Percentiles rank a stretch among this genome's conserved stretches.
Evolutionary conservation across 30 jellyfish, hydroid and myxozoan species (phyloP).

Genomic region (Aurelia aurita complex sp. Pacific): DNA sequence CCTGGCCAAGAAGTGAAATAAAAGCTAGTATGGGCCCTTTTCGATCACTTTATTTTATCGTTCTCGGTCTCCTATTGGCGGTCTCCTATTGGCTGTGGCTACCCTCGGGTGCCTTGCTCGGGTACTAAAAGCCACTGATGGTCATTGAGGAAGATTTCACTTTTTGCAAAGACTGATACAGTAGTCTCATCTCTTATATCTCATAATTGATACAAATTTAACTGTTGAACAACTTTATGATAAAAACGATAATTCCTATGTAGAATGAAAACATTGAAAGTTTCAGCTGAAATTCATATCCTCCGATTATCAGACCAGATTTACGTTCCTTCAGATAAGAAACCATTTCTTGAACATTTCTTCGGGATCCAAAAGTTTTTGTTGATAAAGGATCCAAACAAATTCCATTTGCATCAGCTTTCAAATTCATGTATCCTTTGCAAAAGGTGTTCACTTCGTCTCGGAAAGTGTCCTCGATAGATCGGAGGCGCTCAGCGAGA

Average conservation of each 20-base stretch:
- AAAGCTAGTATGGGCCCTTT: too few species aligned
- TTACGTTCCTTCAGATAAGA: constrained; percentile 50
- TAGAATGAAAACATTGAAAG: constrained; percentile 49
- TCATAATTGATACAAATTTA: too few species aligned
- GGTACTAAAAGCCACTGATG: too few species aligned
- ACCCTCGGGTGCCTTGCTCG: too few species aligned
- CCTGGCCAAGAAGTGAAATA: too few species aligned
- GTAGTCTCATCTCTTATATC: too few species aligned
- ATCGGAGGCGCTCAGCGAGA: constrained; percentile 42
- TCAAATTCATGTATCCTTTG: not conserved
- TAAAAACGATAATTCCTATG: constrained; percentile 29
- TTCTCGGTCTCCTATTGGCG: too few species aligned
- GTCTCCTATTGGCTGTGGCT: too few species aligned
- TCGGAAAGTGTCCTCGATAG: constrained; percentile 7
- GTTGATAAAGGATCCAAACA: not conserved
- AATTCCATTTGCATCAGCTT: not conserved
- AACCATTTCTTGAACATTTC: constrained; percentile 24
- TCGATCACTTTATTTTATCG: too few species aligned
- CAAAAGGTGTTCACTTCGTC: constrained; percentile 45
- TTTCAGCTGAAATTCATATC: constrained; percentile 35
- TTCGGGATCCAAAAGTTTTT: constrained; percentile 28
- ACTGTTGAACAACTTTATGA: not conserved
- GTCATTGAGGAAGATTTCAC: too few species aligned
- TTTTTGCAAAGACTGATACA: too few species aligned
- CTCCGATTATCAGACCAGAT: constrained; percentile 57